Conservation (phyloP, 1,140 invertebrate genomes). For the Muscidifurax raptorellus region DNA sequence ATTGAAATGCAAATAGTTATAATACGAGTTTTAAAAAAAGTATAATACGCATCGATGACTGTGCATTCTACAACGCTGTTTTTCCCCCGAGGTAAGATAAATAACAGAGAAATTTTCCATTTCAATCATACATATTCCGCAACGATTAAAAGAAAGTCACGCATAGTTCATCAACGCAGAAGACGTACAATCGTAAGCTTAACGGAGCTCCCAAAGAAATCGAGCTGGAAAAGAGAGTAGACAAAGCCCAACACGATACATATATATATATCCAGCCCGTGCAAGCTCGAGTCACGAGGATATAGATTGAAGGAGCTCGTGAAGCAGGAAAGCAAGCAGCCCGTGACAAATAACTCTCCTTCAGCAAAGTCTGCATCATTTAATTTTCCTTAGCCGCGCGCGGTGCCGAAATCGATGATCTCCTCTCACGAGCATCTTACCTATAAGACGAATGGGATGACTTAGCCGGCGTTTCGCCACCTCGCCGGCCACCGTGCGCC, state of each 20-base stretch:
- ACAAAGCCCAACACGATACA: background rate
- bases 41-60: too few species aligned
- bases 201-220: too few species aligned
- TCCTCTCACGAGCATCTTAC: constrained; percentile 71
- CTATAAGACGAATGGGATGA: constrained; percentile 74
- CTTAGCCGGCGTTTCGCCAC: constrained; percentile 71
- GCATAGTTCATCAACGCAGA: too few species aligned
- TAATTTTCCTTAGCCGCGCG: constrained; percentile 73
- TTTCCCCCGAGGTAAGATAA: too few species aligned
- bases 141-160: too few species aligned
- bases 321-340: constrained; percentile 22
- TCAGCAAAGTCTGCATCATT: constrained; percentile 73
- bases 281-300: constrained; percentile 30
- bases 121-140: too few species aligned
- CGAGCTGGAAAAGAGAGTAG: background rate
- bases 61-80: too few species aligned
- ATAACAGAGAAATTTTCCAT: too few species aligned
- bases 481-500: constrained; percentile 44
- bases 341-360: constrained; percentile 74
- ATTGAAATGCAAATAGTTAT: too few species aligned
- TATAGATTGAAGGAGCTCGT: constrained; percentile 32
- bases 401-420: constrained; percentile 71
- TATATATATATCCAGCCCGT: background rate
- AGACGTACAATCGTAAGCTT: too few species aligned
- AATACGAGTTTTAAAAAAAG: too few species aligned